A percentile compares a stretch with the other conserved stretches of the same genome.
phyloP scores from a whole-genome alignment of 2,888 invertebrate species.

The Dryocosmus kuriphilus region DNA sequence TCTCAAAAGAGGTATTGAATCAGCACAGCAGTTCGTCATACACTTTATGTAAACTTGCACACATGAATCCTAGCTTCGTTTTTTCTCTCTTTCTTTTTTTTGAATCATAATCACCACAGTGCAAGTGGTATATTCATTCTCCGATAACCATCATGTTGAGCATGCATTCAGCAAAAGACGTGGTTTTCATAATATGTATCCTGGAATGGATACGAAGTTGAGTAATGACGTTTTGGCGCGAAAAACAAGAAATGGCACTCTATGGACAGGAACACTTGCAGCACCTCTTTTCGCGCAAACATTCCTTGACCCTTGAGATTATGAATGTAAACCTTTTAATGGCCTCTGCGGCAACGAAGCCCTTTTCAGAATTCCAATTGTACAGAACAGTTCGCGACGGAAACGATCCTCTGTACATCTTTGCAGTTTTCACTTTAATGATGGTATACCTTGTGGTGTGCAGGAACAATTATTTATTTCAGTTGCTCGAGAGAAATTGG shows the following conservation, averaged over 20 bases:
- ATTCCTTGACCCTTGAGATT: slow-evolving; percentile 66
- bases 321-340: slow-evolving; percentile 69
- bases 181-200: slow-evolving; percentile 19
- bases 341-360: slow-evolving; percentile 61
- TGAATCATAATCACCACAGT: slow-evolving; percentile 21
- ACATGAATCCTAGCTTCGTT: neutral
- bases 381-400: slow-evolving; percentile 20
- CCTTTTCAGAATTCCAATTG: slow-evolving; percentile 59
- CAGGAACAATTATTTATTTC: neutral
- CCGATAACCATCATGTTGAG: slow-evolving; percentile 32
- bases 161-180: slow-evolving; percentile 15
- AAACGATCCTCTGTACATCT: slow-evolving; percentile 18
- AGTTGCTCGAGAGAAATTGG: neutral
- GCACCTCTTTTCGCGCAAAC: slow-evolving; percentile 62
- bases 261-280: slow-evolving; percentile 67
- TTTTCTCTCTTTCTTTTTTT: neutral
- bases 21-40: neutral
- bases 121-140: slow-evolving; percentile 15
- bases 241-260: slow-evolving; percentile 57
- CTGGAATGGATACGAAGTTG: slow-evolving; percentile 23
- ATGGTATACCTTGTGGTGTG: neutral
- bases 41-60: neutral
- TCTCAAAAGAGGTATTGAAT: neutral
- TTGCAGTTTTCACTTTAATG: slow-evolving; percentile 23
- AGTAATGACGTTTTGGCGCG: slow-evolving; percentile 50